phyloP scores from a whole-genome alignment of 1,140 invertebrate species.

The Halesus radiatus region DNA sequence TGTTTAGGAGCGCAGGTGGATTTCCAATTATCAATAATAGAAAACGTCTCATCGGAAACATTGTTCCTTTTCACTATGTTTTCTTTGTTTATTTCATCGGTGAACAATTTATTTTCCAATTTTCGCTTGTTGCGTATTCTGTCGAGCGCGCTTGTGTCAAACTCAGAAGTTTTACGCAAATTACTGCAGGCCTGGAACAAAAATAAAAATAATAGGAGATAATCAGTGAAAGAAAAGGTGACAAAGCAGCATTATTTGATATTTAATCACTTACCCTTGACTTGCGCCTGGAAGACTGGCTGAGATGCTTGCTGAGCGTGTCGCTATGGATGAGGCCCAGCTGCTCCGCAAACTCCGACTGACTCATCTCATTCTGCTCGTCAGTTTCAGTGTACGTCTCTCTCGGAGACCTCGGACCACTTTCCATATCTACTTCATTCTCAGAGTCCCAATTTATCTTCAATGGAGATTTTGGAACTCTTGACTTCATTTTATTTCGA shows the following conservation, averaged over 20 bases:
- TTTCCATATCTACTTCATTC: neutral
- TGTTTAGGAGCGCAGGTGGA: too few species aligned
- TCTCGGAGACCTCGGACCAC: neutral
- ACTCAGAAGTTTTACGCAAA: too few species aligned
- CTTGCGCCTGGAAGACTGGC: neutral
- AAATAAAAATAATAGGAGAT: too few species aligned
- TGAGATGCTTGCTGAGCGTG: neutral
- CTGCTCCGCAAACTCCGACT: conserved; percentile 38
- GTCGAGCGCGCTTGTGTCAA: too few species aligned
- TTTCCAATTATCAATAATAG: too few species aligned
- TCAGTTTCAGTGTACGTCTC: neutral
- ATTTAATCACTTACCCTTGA: neutral
- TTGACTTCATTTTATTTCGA: neutral
- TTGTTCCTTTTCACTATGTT: too few species aligned
- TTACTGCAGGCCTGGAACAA: too few species aligned
- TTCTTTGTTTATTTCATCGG: too few species aligned
- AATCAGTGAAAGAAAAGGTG: too few species aligned
- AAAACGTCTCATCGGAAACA: too few species aligned
- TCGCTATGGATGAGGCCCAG: conserved; percentile 30
- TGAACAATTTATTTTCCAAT: neutral
- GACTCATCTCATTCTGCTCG: conserved; percentile 15
- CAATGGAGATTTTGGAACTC: neutral
- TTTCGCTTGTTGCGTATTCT: neutral
- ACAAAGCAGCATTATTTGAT: too few species aligned
- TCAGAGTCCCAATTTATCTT: neutral